Base-by-base conservation (phyloP, 2,113 vertebrate genomes). In the Tragelaphus strepsiceros region DNA sequence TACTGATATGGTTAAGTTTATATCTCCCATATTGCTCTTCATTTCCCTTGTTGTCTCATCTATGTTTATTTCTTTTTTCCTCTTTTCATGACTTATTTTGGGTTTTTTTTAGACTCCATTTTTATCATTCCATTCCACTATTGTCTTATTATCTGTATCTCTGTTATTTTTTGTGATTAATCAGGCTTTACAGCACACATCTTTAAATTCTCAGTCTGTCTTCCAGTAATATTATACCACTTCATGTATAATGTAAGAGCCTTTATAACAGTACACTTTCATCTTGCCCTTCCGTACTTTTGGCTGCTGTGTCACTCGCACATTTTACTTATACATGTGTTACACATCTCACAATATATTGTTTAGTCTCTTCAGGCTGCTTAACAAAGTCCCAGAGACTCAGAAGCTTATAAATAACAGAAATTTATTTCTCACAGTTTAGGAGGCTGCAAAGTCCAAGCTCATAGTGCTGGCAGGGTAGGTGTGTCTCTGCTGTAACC, bases 81-180 rank as follows among this genome's bases (percentile, higher is more conserved):
- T 81, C 86, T 92, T 78, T 80, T 90, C 26, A 26, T 95, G 51
- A 43, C 24, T 93, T 92, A 15, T 54, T 93, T 95, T 96, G 74
- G 59, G 43, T 56, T 58, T 54, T 54, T 54, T 93, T 94, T 43
- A 71, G 51, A 61, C 93, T 82, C 32, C 7, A 49, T 94, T 96
- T 89, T 78, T 86, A 87, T 64, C 77, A 91, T 64, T 91, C 32
- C 43, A 22, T 64, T 92, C 35, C 5, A 12, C 13, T 67, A 2
- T 77, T 62, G 43, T 28, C 49, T 53, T 80, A 21, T 39, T 84
- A 46, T 49, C 61, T 80, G 7, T 78, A 13, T 92, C 22, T 96
- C 26, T 74, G 14, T 62, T 3, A 21, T 88, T 91, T 94, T 58
- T 86, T 85, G 84, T 62, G 11, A 19, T 84, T 93, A 59, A 71